Evolutionary conservation across 2,113 vertebrate species (phyloP).

Genomic region (Hydrochoerus hydrochaeris): DNA sequence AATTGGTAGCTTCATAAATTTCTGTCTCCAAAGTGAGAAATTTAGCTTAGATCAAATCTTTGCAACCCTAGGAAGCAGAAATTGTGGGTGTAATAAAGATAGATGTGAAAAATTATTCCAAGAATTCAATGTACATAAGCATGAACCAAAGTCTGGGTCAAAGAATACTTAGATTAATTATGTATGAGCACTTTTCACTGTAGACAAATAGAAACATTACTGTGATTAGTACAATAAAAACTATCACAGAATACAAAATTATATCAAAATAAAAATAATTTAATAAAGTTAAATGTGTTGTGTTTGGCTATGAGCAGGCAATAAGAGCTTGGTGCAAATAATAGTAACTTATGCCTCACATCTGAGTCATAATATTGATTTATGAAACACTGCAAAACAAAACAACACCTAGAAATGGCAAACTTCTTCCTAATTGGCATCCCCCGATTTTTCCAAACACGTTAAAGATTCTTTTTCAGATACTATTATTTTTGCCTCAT

Average conservation of each 20-base stretch:
- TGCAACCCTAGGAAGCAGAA: background rate
- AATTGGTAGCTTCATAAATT: background rate
- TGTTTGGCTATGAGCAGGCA: background rate
- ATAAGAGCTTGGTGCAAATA: background rate
- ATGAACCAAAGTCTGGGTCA: background rate
- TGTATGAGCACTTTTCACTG: background rate
- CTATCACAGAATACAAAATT: background rate
- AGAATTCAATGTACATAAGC: background rate
- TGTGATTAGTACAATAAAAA: background rate
- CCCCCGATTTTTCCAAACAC: background rate
- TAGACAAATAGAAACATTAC: background rate
- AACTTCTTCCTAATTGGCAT: background rate
- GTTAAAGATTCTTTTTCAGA: background rate
- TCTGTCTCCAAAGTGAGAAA: background rate
- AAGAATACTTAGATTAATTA: background rate
- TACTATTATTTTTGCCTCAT: background rate
- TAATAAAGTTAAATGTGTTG: background rate
- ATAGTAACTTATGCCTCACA: background rate
- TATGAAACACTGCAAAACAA: background rate
- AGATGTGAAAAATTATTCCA: background rate
- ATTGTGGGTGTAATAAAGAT: fast-evolving
- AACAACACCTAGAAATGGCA: background rate
- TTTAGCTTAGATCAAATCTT: background rate
- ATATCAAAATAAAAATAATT: background rate
- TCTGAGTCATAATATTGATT: conserved; percentile 19